A percentile compares a stretch with the other conserved stretches of the same genome.
Conservation (phyloP, 1,140 invertebrate species). For the Hyphantria cunea region DNA sequence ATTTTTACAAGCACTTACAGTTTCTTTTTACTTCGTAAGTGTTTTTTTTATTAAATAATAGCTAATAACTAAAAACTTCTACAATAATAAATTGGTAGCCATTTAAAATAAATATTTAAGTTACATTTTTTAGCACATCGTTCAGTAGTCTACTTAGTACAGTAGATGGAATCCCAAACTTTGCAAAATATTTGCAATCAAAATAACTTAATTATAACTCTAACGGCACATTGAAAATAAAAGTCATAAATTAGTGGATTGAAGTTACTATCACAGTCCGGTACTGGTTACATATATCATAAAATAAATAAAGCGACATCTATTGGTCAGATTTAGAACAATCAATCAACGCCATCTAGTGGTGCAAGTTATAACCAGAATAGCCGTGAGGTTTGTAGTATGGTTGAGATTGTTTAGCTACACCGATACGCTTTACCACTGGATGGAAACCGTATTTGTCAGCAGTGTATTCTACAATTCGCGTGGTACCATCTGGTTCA, state of each 20-base stretch:
- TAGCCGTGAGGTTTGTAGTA: conserved; percentile 53
- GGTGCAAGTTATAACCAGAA: conserved; percentile 58
- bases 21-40: not conserved
- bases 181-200: too few relatives aligned
- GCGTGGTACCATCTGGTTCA: conserved; percentile 83
- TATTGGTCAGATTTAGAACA: conserved; percentile 22
- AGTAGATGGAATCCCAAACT: too few relatives aligned
- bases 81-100: too few relatives aligned
- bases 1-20: not conserved
- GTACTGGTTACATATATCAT: conserved; percentile 9
- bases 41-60: too few relatives aligned
- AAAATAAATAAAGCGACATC: conserved; percentile 35
- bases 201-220: not conserved
- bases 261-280: conserved; percentile 40
- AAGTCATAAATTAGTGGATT: conserved; percentile 13
- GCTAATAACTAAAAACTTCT: too few relatives aligned
- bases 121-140: conserved; percentile 6
- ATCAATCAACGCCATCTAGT: conserved; percentile 57
- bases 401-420: conserved; percentile 76
- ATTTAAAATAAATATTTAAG: conserved; percentile 17
- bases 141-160: too few relatives aligned
- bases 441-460: conserved; percentile 82
- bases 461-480: conserved; percentile 83
- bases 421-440: conserved; percentile 80
- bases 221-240: not conserved